Conservation (phyloP, 2,113 vertebrate species). For the Hyperopisus bebe region DNA sequence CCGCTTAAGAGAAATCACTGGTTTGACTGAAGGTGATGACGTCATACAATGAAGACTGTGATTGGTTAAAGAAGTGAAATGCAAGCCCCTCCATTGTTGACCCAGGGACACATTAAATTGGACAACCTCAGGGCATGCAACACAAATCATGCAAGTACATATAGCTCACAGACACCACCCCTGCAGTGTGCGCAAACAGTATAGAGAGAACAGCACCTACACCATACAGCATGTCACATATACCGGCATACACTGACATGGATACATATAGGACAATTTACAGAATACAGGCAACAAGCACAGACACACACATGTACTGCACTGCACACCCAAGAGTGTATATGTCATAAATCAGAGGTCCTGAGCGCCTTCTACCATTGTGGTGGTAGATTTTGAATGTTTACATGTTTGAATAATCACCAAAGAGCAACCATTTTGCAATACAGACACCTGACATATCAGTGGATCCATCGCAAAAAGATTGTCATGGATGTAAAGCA, state of each 20-base stretch:
- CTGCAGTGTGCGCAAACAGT: background rate
- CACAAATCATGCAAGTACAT: background rate
- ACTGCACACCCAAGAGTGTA: background rate
- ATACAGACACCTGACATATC: background rate
- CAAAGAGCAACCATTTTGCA: background rate
- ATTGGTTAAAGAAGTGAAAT: background rate
- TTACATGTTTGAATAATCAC: background rate
- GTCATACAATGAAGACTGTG: background rate
- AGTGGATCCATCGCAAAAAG: background rate
- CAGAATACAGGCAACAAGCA: background rate
- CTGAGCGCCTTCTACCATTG: background rate
- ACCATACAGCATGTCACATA: background rate
- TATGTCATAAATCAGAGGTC: background rate
- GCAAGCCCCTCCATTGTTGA: background rate
- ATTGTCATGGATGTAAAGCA: background rate
- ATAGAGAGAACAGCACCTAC: background rate
- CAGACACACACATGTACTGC: background rate
- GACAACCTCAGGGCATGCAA: background rate
- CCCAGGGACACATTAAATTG: background rate
- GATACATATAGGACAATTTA: background rate
- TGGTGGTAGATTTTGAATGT: background rate
- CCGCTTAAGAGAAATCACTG: too few species aligned
- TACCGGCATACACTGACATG: background rate
- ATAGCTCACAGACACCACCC: background rate
- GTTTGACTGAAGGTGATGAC: background rate